Base-by-base conservation (phyloP, 1,140 invertebrate genomes). In the Ericerus pela region DNA sequence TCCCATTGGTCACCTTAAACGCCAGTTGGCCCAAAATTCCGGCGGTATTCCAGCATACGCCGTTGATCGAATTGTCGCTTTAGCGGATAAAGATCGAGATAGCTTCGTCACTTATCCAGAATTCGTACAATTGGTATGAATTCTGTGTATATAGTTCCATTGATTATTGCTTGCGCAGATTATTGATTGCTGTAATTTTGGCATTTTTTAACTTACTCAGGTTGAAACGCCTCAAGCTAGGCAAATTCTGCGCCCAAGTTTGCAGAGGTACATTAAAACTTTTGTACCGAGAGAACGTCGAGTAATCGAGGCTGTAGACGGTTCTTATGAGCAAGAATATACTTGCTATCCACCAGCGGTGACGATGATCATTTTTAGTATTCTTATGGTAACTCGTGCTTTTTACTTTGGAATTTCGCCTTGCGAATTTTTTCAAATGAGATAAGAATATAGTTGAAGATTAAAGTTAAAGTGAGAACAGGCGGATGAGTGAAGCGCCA, bases 241-340 rank as follows among this genome's bases (percentile, higher is more conserved):
- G 65, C 69, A 75, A 57, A 66, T 77, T 52, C 78, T 79, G 66
- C 74, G 76, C 51, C 70, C 77, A 59, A 70, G 70, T 69, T 76
- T 27, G 57, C 41, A 59, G 10, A 57, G 53, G 26, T 63, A 61
- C 24, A 55, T 65, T 22, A 51, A 57, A 10, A 53, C 62, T 18
- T 54, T 64, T 51, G 59, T 62, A 27, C 58, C 60, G 10, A 38
- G 61, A 55, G 28, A 38, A 11, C 47, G 28, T 26, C 51, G 52
- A 29, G 51, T 27, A 18, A 29, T 54, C 1, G 43, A 53, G 2
- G 29, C 56, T 47, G 37, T 14, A 4, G 83, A 88, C 73, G 82
- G 82, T 16, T 72, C 77, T 22, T 92, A 92, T 68, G 81, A 90
- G 64, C 84, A 89, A 62, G 78, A 89, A 65, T 92, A 92, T 71